A percentile compares a stretch with the other conserved stretches of the same genome.
phyloP scores from a whole-genome alignment of 2,888 invertebrate species.

The Scaptomyza parva region DNA sequence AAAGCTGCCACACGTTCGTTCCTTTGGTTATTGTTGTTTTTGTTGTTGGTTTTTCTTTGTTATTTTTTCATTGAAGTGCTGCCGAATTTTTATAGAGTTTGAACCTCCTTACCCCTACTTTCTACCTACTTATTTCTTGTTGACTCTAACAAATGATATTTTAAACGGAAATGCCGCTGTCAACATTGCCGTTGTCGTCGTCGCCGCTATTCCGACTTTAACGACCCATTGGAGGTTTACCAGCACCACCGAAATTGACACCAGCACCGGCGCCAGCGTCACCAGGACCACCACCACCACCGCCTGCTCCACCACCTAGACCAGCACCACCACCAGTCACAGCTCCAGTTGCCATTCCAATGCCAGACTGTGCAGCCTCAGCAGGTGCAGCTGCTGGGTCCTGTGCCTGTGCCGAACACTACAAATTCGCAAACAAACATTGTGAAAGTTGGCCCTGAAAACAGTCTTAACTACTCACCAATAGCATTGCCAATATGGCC shows the following conservation, averaged over 20 bases:
- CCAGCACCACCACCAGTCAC: constrained; percentile 27
- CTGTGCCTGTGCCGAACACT: neutral
- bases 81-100: constrained; percentile 24
- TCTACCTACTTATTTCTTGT: too few relatives aligned
- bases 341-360: constrained; percentile 17
- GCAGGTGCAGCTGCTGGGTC: neutral
- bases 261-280: neutral
- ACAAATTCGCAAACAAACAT: constrained; percentile 27
- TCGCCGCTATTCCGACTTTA: constrained; percentile 15
- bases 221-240: constrained; percentile 32
- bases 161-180: constrained; percentile 31
- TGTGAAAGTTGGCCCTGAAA: neutral
- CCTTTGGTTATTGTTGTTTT: constrained; percentile 11
- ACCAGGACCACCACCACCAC: constrained; percentile 30
- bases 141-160: constrained; percentile 19
- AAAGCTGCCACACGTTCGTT: constrained; percentile 52
- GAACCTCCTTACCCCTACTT: too few relatives aligned
- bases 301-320: constrained; percentile 29
- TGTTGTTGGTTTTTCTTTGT: too few relatives aligned
- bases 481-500: constrained; percentile 21
- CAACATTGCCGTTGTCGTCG: neutral
- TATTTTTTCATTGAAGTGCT: constrained; percentile 36
- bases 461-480: constrained; percentile 27
- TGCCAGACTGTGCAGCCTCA: constrained; percentile 47
- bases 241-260: too few relatives aligned